Base-by-base conservation (phyloP, 2,888 invertebrate species). In the Exocentrus adspersus region DNA sequence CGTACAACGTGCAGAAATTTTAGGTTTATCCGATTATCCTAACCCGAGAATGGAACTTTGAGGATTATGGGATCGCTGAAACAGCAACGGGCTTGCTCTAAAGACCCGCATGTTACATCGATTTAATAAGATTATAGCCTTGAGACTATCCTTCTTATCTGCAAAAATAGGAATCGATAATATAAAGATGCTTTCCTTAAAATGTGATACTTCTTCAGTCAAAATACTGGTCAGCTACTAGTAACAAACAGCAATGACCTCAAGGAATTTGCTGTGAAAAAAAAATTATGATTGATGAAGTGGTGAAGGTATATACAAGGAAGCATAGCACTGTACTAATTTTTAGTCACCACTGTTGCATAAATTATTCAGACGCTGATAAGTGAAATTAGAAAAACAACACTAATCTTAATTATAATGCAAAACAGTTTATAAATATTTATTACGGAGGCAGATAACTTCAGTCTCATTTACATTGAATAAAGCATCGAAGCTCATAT, bases 401-500 rank as follows among this genome's bases (percentile, higher is more conserved):
- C 37, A 37, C n/a, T n/a, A 37, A 37, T 37, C 37, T 37, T 37
- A 37, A 37, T 37, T n/a, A 37, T 37, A 12, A 37, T 37, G 37
- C 14, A 37, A 37, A 37, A 37, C 12, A 12, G 4, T 37, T 7
- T 37, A 37, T 37, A 37, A 37, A 37, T 37, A 37, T 37, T 10
- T 37, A 37, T 37, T 12, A n/a, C 1, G 37, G 37, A 37, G 37
- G 37, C 37, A 37, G 37, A 37, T 37, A 37, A 37, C 37, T 32
- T 37, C 37, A n/a, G 37, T 37, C 37, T 37, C 10, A 37, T 37
- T 37, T 37, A 37, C 37, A 37, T 37, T 37, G 37, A 32, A 32
- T 32, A 32, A 24, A 24, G 24, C 24, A 24, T 5, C n/a, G 6
- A 12, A 37, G 37, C 37, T 2, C n/a, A 2, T 37, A 12, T 37